Base-by-base conservation (phyloP, 2,888 invertebrate genomes). In the Bedellia somnulentella region DNA sequence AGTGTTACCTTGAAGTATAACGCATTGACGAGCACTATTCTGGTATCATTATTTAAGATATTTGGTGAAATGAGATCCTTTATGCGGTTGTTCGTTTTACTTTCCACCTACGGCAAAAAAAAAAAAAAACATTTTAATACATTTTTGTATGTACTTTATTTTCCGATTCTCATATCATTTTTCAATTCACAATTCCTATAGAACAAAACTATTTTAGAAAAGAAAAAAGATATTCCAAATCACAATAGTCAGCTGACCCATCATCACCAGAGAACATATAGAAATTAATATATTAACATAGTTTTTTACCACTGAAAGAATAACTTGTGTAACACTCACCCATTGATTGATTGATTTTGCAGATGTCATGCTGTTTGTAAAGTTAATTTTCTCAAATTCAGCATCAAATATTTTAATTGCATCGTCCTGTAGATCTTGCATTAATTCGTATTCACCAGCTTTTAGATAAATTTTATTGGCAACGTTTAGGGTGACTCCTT, bases 1-100 rank as follows among this genome's bases (percentile, higher is more conserved):
- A n/a, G n/a, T n/a, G n/a, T 31, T 49, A 80, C 81, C 75, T 92
- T 92, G 63, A 93, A 93, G 53, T 92, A 91, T 10, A 93, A 80
- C 1, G 92, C 92, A 52, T 92, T 93, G 2, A 91, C 80, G 4
- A 93, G 77, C 2, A 93, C 83, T 33, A 90, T 57, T 29, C 83
- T 75, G 1, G 89, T 88, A 1, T 61, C 47, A 0, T 30, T 28
- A 46, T 64, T 45, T 1, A 91, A 49, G 44, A 77, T 68, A 38
- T 75, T 82, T 2, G 80, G 10, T 2, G 75, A 52, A 28, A 97
- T 60, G 2, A 97, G 70, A 44, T 93, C 78, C 41, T 83, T 82
- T 33, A 97, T 95, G 54, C 86, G 90, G 5, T 86, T 62, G 31
- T 89, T 84, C 0, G 97, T 97, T 47, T 89, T 80, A 4, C 79